Conservation (phyloP, 2,888 invertebrate species). For the Cephus spinipes region DNA sequence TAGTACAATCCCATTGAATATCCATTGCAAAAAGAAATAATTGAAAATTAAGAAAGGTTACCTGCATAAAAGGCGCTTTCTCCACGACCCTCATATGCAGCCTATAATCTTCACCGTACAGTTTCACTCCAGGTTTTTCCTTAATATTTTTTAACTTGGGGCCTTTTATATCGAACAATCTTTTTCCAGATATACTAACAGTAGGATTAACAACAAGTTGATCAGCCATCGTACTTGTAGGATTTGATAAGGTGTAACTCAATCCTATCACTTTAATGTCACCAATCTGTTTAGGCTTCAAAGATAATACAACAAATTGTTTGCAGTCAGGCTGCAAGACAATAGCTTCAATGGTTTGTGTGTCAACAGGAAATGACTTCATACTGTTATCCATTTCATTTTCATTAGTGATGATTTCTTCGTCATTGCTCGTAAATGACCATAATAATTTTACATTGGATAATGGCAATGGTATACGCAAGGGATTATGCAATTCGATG, state of each 20-base stretch:
- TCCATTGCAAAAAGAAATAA: constrained; percentile 12
- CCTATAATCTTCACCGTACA: constrained; percentile 75
- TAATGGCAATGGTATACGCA: constrained; percentile 78
- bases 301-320: constrained; percentile 75
- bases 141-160: constrained; percentile 70
- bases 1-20: constrained; percentile 15
- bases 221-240: constrained; percentile 33
- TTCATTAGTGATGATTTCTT: constrained; percentile 65
- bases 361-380: constrained; percentile 68
- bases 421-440: constrained; percentile 71
- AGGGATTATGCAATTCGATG: constrained; percentile 80
- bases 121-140: constrained; percentile 67
- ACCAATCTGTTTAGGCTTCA: constrained; percentile 82
- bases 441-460: constrained; percentile 80
- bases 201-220: constrained; percentile 45
- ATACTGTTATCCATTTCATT: constrained; percentile 64
- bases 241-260: constrained; percentile 72
- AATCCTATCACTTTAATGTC: constrained; percentile 80
- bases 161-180: constrained; percentile 70
- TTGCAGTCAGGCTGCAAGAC: constrained; percentile 72
- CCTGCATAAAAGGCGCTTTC: constrained; percentile 86
- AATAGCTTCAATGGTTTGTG: constrained; percentile 71
- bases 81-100: constrained; percentile 82
- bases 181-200: constrained; percentile 72
- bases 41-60: constrained; percentile 55